A percentile compares a stretch with the other conserved stretches of the same genome.
Conservation (phyloP, 2,888 invertebrate species). For the Deilephila elpenor region DNA sequence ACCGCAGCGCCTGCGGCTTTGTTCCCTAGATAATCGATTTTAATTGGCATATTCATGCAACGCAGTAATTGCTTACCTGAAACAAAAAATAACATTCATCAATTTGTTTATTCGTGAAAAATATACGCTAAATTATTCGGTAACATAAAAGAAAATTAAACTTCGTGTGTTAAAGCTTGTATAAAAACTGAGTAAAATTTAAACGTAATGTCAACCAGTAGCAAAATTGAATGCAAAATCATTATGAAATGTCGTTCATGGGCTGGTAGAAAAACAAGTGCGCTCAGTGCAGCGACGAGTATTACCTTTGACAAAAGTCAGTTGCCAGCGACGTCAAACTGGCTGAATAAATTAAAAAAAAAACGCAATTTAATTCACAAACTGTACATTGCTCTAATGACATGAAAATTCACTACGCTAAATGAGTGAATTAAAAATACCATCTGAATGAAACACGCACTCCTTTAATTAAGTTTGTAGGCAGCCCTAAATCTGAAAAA, state of each 20-base stretch:
- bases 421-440: not conserved
- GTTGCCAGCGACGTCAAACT: not conserved
- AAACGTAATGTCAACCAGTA: too few species aligned
- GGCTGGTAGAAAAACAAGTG: too few species aligned
- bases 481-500: slow-evolving; percentile 25
- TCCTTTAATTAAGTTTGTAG: slow-evolving; percentile 19
- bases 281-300: too few species aligned
- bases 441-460: slow-evolving; percentile 7
- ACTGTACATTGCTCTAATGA: slow-evolving; percentile 2
- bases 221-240: too few species aligned
- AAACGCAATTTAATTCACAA: not conserved
- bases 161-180: too few species aligned
- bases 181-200: too few species aligned
- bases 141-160: too few species aligned
- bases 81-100: not conserved
- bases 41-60: not conserved
- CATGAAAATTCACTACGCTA: not conserved
- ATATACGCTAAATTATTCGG: too few species aligned
- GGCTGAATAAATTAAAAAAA: not conserved
- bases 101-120: too few species aligned
- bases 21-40: not conserved
- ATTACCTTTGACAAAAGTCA: too few species aligned
- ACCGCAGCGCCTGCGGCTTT: not conserved
- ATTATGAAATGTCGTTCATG: too few species aligned
- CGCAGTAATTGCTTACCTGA: slow-evolving; percentile 4